These are phyloP conservation scores for Berghia stephanieae DNA, from an alignment of 1,140 invertebrate genomes.

Conservation along the genomic window DNA sequence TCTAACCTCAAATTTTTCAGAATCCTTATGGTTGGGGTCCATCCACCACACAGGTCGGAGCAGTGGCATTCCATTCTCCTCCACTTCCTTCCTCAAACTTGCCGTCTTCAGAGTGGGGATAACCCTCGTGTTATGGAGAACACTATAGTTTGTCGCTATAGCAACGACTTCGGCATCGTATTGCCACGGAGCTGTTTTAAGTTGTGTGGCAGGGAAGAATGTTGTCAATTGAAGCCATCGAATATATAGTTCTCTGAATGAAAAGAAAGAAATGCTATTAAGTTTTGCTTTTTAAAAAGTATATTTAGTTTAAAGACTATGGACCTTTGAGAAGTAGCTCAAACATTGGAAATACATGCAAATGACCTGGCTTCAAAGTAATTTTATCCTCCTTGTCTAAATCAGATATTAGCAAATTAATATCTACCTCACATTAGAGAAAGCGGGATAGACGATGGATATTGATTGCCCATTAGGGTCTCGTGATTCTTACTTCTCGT, in stretches of 20 bases:
- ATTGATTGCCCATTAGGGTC: too few relatives aligned
- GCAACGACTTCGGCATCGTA: slow-evolving; percentile 76
- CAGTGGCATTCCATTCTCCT: slow-evolving; percentile 72
- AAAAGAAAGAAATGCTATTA: slow-evolving; percentile 55
- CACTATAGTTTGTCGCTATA: slow-evolving; percentile 75
- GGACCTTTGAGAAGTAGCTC: too few relatives aligned
- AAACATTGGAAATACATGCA: too few relatives aligned
- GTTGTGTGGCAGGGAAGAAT: slow-evolving; percentile 89
- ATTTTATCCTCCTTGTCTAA: too few relatives aligned
- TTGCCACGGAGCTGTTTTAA: slow-evolving; percentile 87
- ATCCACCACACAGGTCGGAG: slow-evolving; percentile 92
- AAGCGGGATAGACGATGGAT: too few relatives aligned
- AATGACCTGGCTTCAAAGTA: too few relatives aligned
- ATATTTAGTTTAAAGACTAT: not conserved
- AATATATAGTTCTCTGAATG: slow-evolving; percentile 84
- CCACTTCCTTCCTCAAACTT: slow-evolving; percentile 72
- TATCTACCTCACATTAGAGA: too few relatives aligned
- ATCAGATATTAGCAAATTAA: too few relatives aligned
- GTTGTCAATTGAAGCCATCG: slow-evolving; percentile 88
- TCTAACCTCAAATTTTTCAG: slow-evolving; percentile 72
- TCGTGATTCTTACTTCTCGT: too few relatives aligned
- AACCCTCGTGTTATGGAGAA: slow-evolving; percentile 75
- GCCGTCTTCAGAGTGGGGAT: slow-evolving; percentile 68
- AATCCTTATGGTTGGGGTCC: slow-evolving; percentile 79
- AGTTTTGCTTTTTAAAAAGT: not conserved